Evolutionary conservation across 1,140 invertebrate species (phyloP).

Genomic region (Drosophila sp.): DNA sequence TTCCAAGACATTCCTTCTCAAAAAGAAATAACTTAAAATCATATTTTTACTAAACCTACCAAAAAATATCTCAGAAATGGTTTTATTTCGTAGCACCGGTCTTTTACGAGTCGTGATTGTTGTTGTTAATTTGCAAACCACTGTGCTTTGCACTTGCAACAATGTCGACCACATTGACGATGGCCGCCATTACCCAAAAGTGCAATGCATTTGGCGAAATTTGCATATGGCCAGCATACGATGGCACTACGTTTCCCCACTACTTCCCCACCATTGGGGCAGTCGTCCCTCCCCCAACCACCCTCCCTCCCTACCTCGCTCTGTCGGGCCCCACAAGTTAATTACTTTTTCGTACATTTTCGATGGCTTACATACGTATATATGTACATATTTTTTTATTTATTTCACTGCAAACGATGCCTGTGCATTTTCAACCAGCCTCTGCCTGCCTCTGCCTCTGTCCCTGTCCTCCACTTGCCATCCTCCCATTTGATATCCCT

Average conservation of each 20-base stretch:
- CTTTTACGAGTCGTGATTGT: too few species aligned
- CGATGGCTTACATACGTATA: constrained; percentile 61
- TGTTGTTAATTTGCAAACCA: constrained; percentile 12
- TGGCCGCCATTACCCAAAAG: constrained; percentile 74
- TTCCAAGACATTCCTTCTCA: too few species aligned
- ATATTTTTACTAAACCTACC: too few species aligned
- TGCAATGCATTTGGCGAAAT: constrained; percentile 77
- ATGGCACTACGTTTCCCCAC: constrained; percentile 5
- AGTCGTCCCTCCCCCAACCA: neutral
- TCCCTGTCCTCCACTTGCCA: neutral
- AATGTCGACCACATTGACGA: constrained; percentile 43
- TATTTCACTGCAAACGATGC: constrained; percentile 74
- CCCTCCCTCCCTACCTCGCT: neutral
- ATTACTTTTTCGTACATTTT: constrained; percentile 81
- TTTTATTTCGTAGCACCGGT: too few species aligned
- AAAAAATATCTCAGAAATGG: too few species aligned
- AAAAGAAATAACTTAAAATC: too few species aligned
- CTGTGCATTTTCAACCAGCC: constrained; percentile 33
- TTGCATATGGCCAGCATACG: constrained; percentile 58
- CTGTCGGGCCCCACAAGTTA: constrained; percentile 61
- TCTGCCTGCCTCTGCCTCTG: constrained; percentile 30
- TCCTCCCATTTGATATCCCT: neutral
- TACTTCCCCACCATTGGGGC: neutral
- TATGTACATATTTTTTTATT: constrained; percentile 64
- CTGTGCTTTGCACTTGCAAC: constrained; percentile 35